Base-by-base conservation (phyloP, 2,797 vertebrate species). In the Cottoperca gobio region DNA sequence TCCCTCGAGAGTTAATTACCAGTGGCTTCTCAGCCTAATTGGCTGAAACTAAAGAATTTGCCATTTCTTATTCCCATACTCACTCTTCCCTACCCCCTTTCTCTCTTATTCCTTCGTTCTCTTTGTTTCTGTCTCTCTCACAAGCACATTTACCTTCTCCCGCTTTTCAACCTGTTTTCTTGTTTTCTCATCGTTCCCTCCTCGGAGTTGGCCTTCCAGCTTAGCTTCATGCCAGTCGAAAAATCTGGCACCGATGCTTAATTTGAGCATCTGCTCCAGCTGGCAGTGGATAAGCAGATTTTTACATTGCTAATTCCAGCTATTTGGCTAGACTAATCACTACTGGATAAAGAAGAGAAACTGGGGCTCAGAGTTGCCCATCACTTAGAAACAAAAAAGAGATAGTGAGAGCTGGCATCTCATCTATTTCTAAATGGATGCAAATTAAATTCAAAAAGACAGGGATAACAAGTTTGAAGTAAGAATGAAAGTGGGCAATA, bases 1-100 rank as follows among this genome's bases (percentile, higher is more conserved):
- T 94, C 95, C 93, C 92, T 82, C 23, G 94, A 95, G 94, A 95
- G 91, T 94, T 95, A 93, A 95, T 95, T 95, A 95, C 92, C 92
- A 94, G 89, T 93, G 92, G 93, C 94, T 95, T 94, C 93, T 92
- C 89, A 90, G 91, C 90, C 92, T 95, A 95, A 95, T 95, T 95
- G 94, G 92, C 91, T 93, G 92, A 94, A 94, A 94, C 93, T 94
- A 92, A 93, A 91, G 93, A 94, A 93, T 94, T 93, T 93, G 90
- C 92, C 91, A 93, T 94, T 94, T 94, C 88, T 92, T 93, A 92
- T 92, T 89, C 87, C 92, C 88, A 78, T 89, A 75, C 85, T 91
- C 86, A 65, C 86, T 88, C 88, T 82, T 76, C 76, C 84, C 77
- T 69, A 64, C 54, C 75, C 76, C 62, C 39, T 45, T 73, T 42